Evolutionary conservation across 2,888 invertebrate species (phyloP), one percentile per base, ranked within the genome.

Genomic region (Xylophagus ater): DNA sequence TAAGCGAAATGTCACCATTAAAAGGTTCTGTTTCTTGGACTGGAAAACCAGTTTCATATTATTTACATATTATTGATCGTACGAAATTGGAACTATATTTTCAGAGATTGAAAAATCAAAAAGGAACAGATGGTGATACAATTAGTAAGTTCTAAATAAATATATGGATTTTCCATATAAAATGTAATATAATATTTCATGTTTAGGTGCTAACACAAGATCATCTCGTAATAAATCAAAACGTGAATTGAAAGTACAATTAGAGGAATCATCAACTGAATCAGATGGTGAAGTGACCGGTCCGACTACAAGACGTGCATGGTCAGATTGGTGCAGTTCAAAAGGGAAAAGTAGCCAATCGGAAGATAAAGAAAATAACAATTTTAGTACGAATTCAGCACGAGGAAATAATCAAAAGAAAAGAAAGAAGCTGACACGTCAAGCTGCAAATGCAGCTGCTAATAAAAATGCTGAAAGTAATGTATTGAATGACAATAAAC

Each of bases 11-110:
- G 79, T 84, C 90, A 47, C 93, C 96, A 13, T 69, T 94, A 47
- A 79, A 84, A 58, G 93, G 93, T 49, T 93, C 93, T 9, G 97
- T 97, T 44, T 97, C 97, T 13, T 98, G 98, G 98, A 99, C 98
- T 44, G 92, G 92, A 49, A 96, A 93, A 66, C 90, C 96, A 36
- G 97, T 98, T 55, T 90, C 93, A 48, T 99, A 98, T 73, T 99
- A 90, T 71, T 75, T 97, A 54, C 98, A 99, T 69, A 82, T 87
- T 55, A 94, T 98, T 62, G 97, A 99, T 74, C 80, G 94, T 62
- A 92, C 92, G 53, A 93, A 90, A 72, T 71, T 89, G 68, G 94
- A 94, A 73, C 81, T 89, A 66, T 94, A 94, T 70, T 94, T 94
- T 72, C 87, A 88, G 70, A 80, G 87, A 66, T 73, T 90, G 68